Percentiles rank a stretch among this genome's conserved stretches.
These are phyloP conservation scores for Saxicola maurus DNA, from an alignment of 2,797 vertebrate genomes.

Conservation along the genomic window DNA sequence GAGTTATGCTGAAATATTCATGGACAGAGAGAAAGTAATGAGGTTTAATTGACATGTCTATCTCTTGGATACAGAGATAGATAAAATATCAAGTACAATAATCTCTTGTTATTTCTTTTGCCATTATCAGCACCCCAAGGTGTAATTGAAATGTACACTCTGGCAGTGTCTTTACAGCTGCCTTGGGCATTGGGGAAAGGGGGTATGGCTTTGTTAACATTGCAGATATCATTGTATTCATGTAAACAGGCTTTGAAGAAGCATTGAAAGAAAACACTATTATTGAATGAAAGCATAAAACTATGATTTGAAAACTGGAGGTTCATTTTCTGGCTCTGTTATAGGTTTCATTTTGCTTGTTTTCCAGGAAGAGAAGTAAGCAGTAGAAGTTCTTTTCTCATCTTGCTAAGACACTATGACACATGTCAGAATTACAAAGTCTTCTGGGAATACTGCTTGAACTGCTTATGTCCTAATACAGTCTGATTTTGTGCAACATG, in stretches of 20 bases:
- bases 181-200: not conserved
- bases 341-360: not conserved
- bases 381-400: not conserved
- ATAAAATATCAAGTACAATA: not conserved
- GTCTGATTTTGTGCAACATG: not conserved
- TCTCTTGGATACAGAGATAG: not conserved
- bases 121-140: not conserved
- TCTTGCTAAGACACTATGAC: not conserved
- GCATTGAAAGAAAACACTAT: not conserved
- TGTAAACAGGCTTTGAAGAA: not conserved
- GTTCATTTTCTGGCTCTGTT: not conserved
- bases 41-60: not conserved
- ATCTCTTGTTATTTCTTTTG: not conserved
- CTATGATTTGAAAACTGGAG: not conserved
- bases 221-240: not conserved
- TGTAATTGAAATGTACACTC: not conserved
- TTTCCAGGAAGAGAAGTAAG: not conserved
- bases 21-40: not conserved
- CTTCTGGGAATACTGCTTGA: not conserved
- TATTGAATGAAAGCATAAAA: not conserved
- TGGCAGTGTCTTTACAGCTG: not conserved
- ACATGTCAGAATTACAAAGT: not conserved
- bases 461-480: not conserved
- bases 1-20: not conserved
- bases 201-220: not conserved